Evolutionary conservation across 2,888 invertebrate genomes (phyloP).

Genomic region (Lottia gigantea): DNA sequence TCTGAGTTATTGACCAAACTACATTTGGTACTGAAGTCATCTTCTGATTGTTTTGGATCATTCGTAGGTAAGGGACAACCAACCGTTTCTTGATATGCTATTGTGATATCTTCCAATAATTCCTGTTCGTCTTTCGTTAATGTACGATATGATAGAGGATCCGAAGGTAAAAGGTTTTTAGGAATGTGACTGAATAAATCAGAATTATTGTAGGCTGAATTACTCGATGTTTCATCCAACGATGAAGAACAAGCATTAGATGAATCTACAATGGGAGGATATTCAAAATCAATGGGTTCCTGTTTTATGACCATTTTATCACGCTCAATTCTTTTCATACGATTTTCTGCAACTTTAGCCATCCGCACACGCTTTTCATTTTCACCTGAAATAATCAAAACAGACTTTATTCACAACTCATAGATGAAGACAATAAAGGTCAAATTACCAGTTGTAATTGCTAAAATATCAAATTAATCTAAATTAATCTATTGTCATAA

Average conservation of each 20-base stretch:
- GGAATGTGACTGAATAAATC: slow-evolving; percentile 28
- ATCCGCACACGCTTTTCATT: slow-evolving; percentile 82
- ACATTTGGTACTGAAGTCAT: slow-evolving; percentile 67
- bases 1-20: slow-evolving; percentile 78
- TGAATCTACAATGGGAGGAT: slow-evolving; percentile 24
- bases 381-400: slow-evolving; percentile 71
- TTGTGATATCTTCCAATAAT: slow-evolving; percentile 42
- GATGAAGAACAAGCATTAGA: slow-evolving; percentile 16
- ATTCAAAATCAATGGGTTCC: slow-evolving; percentile 41
- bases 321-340: slow-evolving; percentile 68
- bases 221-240: background rate
- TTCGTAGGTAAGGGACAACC: slow-evolving; percentile 37
- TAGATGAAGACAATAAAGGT: too few species aligned
- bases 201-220: background rate
- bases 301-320: slow-evolving; percentile 30
- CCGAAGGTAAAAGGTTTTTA: slow-evolving; percentile 33
- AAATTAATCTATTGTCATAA: too few species aligned
- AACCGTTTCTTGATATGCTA: slow-evolving; percentile 49
- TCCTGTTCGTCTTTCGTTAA: slow-evolving; percentile 39
- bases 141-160: slow-evolving; percentile 42
- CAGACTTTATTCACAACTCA: too few species aligned
- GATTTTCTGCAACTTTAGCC: slow-evolving; percentile 87
- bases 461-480: too few species aligned
- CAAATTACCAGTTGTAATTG: too few species aligned
- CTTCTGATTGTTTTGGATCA: slow-evolving; percentile 34